Evolutionary conservation across 2,113 vertebrate genomes (phyloP).

Genomic region (Brienomyrus brachyistius): DNA sequence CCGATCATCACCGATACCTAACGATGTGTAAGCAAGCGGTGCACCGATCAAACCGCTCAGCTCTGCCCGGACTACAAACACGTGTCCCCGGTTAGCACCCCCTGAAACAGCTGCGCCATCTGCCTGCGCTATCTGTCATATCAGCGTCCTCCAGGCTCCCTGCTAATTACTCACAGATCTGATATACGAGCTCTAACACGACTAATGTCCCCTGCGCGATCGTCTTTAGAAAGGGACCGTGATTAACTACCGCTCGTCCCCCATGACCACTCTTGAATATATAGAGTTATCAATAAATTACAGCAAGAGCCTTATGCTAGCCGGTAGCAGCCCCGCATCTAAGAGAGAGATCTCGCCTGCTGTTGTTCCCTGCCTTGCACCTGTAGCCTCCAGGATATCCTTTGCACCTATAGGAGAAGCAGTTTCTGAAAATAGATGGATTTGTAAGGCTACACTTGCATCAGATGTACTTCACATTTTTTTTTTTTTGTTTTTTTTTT

Average conservation of each 20-base stretch:
- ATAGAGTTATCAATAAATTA: slow-evolving; percentile 3
- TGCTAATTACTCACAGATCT: not conserved
- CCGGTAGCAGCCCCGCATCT: not conserved
- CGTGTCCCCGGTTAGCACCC: not conserved
- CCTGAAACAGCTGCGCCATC: not conserved
- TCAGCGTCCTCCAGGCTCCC: not conserved
- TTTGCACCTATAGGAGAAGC: too few species aligned
- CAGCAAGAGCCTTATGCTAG: not conserved
- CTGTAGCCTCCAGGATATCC: too few species aligned
- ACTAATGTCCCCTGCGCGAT: not conserved
- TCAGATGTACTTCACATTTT: not conserved
- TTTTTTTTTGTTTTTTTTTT: not conserved
- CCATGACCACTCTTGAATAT: not conserved
- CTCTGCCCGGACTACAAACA: not conserved
- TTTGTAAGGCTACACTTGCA: not conserved
- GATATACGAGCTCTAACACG: not conserved
- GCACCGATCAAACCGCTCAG: not conserved
- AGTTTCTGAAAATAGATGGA: too few species aligned
- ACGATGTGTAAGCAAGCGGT: not conserved
- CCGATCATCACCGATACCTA: not conserved
- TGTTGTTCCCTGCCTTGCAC: not conserved
- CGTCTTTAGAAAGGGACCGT: not conserved
- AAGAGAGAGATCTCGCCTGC: not conserved
- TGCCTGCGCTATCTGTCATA: not conserved
- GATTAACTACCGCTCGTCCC: not conserved